These are phyloP conservation scores for Rhodophaea formosa DNA, from an alignment of 2,888 invertebrate species.

Conservation along the genomic window DNA sequence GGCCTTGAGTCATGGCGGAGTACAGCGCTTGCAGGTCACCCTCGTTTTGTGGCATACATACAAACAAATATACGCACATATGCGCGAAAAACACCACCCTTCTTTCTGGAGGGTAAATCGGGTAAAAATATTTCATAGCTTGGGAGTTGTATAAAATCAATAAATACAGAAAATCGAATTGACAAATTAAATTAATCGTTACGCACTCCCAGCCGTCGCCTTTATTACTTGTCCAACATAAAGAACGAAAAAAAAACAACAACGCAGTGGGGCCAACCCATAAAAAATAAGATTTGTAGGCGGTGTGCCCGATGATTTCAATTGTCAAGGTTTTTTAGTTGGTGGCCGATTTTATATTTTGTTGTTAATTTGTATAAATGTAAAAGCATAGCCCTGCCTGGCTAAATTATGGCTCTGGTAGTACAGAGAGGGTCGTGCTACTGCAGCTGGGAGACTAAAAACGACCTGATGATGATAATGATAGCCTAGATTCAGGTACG, in stretches of 20 bases:
- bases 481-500: too few relatives aligned
- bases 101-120: too few relatives aligned
- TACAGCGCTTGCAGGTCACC: constrained; percentile 85
- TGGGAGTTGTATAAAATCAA: background rate
- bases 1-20: constrained; percentile 86
- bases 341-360: constrained; percentile 1
- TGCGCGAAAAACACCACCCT: too few relatives aligned
- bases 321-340: constrained; percentile 1
- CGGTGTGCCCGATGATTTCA: background rate
- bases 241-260: background rate
- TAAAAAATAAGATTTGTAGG: constrained; percentile 5
- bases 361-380: background rate
- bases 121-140: too few relatives aligned
- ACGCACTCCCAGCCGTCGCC: background rate
- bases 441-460: too few relatives aligned
- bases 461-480: too few relatives aligned
- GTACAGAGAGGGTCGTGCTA: too few relatives aligned
- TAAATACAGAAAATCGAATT: background rate
- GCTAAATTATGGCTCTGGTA: too few relatives aligned
- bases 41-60: constrained; percentile 84
- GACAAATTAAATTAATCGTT: constrained; percentile 8
- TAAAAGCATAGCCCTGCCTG: too few relatives aligned
- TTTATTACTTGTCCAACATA: constrained; percentile 6
- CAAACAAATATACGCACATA: too few relatives aligned
- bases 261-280: constrained; percentile 11